Base-by-base conservation (phyloP, 1,140 invertebrate genomes). In the Lanistes nyassanus region DNA sequence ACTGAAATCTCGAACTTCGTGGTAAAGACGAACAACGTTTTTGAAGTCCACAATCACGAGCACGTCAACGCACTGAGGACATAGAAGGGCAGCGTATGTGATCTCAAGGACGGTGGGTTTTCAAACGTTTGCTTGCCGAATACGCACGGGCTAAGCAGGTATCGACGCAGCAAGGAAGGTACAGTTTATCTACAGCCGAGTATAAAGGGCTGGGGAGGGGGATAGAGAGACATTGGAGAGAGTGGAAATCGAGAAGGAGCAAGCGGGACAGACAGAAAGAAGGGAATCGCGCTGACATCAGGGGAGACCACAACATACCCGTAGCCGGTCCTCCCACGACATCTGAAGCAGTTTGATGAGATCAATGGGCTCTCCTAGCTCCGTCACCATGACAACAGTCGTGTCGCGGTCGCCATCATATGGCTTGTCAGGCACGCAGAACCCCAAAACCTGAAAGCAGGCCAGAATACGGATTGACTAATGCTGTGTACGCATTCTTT, bases 291-390 rank as follows among this genome's bases (percentile, higher is more conserved):
- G 66, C 26, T 19, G 1, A 16, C 6, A 16, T 51, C n/a, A 53
- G n/a, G 53, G 66, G 34, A 60, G 65, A 42, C 36, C n/a, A 42
- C 42, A 39, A 72, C 77, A 73, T 84, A 90, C 89, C 80, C 86
- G 83, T 26, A 91, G 78, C 67, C 90, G 81, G 67, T 90, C 87
- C 82, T 90, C 89, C 90, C 90, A 91, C 23, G 90, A 87, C 79
- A 90, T 82, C 71, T 90, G 90, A 39, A 91, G 81, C 2, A 91
- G 82, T 77, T 80, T 83, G 36, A 91, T 88, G 19, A 89, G 85
- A 74, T 90, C 88, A 36, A 91, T 78, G 21, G 89, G 85, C 36
- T 90, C 87, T n/a, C 91, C 90, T n/a, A 91, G 83, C 80, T 91
- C 90, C 42, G 90, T 90, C 42, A 89, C 87, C 82, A 91, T 83